Percentiles rank a stretch among this genome's conserved stretches.
Evolutionary conservation across 35 echinoderm and acorn worm species (phyloP).

Genomic region (Nesometra sesokonis): DNA sequence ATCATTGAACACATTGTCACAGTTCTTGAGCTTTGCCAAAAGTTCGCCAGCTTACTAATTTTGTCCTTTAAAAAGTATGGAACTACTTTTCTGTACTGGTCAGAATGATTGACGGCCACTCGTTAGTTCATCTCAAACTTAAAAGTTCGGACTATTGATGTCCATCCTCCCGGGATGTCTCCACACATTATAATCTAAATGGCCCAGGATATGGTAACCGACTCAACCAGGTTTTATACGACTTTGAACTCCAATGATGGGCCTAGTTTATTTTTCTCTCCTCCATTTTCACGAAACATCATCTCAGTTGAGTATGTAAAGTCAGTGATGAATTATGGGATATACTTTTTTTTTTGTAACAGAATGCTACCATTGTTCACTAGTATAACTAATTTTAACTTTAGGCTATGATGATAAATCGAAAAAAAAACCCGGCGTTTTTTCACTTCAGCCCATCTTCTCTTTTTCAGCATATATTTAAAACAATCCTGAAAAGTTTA

Average conservation of each 20-base stretch:
- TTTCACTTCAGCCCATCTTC: too few species aligned
- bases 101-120: background rate
- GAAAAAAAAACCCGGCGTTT: too few species aligned
- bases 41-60: background rate
- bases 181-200: background rate
- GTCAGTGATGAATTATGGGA: background rate
- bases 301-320: background rate
- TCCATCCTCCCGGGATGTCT: background rate
- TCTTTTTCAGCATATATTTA: too few species aligned
- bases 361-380: too few species aligned
- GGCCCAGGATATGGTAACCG: background rate
- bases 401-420: too few species aligned
- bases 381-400: too few species aligned
- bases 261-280: background rate
- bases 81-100: background rate
- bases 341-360: background rate
- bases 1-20: background rate
- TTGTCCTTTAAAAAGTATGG: background rate
- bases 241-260: background rate
- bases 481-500: too few species aligned
- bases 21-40: background rate
- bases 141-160: background rate
- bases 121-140: background rate
- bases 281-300: background rate
- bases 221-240: background rate